These are phyloP conservation scores for Gryllus longicercus DNA, from an alignment of 2,888 invertebrate species.

Conservation along the genomic window DNA sequence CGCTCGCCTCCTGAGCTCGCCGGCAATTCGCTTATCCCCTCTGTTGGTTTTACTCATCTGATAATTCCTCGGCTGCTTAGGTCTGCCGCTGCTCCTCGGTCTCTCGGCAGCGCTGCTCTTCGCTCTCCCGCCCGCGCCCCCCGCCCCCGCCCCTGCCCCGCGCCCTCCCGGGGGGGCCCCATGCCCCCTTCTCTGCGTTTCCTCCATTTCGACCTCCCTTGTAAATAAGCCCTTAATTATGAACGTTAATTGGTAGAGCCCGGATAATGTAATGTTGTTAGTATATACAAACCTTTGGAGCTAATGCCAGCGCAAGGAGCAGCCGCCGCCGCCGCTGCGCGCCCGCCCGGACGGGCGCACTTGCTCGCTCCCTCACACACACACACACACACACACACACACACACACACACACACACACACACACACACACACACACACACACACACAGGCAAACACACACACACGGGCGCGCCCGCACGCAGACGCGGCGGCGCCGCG, in stretches of 20 bases:
- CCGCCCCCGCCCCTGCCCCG: neutral
- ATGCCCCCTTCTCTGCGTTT: neutral
- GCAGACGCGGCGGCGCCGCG: neutral
- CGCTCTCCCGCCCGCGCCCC: neutral
- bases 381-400: neutral
- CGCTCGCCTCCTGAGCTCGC: neutral
- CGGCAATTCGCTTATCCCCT: constrained; percentile 27
- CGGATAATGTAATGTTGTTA: constrained; percentile 38
- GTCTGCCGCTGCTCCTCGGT: neutral
- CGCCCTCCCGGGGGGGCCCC: neutral
- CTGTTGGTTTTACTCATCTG: constrained; percentile 29
- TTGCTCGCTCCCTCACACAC: constrained; percentile 4
- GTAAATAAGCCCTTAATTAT: constrained; percentile 37
- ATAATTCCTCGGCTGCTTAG: constrained; percentile 27
- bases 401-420: neutral
- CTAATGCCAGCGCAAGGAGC: constrained; percentile 21
- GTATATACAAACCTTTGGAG: constrained; percentile 26
- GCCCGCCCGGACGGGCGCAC: constrained; percentile 11
- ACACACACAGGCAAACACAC: too few relatives aligned
- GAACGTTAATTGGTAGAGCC: constrained; percentile 37
- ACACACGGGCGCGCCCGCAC: neutral
- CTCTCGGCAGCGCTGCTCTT: too few relatives aligned
- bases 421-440: constrained; percentile 24
- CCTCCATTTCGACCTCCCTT: constrained; percentile 27
- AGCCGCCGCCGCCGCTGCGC: constrained; percentile 24